Percentiles rank a stretch among this genome's conserved stretches.
phyloP scores from a whole-genome alignment of 2,888 invertebrate species.

The Hirtodrosophila confusa region DNA sequence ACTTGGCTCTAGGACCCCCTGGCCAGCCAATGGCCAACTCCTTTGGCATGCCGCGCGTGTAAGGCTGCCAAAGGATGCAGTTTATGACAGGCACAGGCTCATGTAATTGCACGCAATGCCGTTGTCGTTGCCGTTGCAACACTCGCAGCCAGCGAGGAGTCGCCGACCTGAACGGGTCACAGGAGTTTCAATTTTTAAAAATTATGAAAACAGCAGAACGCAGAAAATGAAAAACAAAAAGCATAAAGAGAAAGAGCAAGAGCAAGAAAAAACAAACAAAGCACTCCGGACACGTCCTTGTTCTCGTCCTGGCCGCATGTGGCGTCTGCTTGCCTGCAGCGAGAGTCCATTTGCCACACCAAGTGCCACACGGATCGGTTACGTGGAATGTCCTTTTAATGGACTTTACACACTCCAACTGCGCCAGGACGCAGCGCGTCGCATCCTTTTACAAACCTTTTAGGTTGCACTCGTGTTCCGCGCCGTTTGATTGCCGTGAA shows the following conservation, averaged over 20 bases:
- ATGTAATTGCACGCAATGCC: conserved; percentile 81
- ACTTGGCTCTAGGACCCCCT: conserved; percentile 27
- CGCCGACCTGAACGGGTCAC: conserved; percentile 59
- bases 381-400: conserved; percentile 79
- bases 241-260: conserved; percentile 5
- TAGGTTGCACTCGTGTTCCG: conserved; percentile 69
- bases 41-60: conserved; percentile 63
- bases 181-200: conserved; percentile 75
- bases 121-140: conserved; percentile 35
- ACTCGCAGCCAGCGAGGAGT: conserved; percentile 63
- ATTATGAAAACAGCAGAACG: conserved; percentile 57
- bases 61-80: conserved; percentile 69
- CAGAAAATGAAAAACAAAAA: conserved; percentile 18
- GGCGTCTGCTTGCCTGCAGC: conserved; percentile 55
- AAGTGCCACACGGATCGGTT: conserved; percentile 73
- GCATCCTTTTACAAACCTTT: conserved; percentile 75
- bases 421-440: conserved; percentile 21
- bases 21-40: conserved; percentile 50
- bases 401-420: conserved; percentile 72
- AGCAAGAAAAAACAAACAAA: conserved; percentile 57
- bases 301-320: conserved; percentile 61
- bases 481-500: conserved; percentile 79
- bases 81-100: conserved; percentile 75
- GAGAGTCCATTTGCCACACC: conserved; percentile 67
- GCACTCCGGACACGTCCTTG: conserved; percentile 31